Percentiles rank a stretch among this genome's conserved stretches.
phyloP scores from a whole-genome alignment of 1,140 invertebrate species.

The Charaxes varanes region DNA sequence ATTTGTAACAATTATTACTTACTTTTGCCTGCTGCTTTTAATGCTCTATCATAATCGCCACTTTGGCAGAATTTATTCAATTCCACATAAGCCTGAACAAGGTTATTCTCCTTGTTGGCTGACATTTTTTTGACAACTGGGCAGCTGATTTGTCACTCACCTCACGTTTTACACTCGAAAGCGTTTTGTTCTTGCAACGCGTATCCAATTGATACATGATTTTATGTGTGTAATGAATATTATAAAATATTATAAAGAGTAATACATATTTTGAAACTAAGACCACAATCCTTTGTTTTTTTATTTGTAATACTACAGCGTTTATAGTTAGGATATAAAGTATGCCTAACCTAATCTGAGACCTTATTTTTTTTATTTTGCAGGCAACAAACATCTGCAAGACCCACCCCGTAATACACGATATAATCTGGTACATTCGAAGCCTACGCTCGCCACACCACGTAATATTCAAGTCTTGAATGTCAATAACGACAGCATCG shows the following conservation, averaged over 20 bases:
- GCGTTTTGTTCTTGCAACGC: slow-evolving; percentile 2
- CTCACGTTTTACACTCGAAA: too few relatives aligned
- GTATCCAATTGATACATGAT: too few relatives aligned
- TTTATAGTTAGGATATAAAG: too few relatives aligned
- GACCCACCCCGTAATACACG: slow-evolving; percentile 48
- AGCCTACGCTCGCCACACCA: slow-evolving; percentile 53
- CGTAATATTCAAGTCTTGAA: slow-evolving; percentile 24
- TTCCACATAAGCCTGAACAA: slow-evolving; percentile 76
- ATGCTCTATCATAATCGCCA: slow-evolving; percentile 90
- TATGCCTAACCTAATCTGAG: too few relatives aligned
- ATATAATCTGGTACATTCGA: slow-evolving; percentile 54
- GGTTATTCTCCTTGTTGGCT: slow-evolving; percentile 69
- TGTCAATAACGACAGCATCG: slow-evolving; percentile 27
- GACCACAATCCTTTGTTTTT: too few relatives aligned
- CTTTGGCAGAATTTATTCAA: slow-evolving; percentile 90
- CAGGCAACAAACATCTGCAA: too few relatives aligned
- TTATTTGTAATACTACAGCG: too few relatives aligned
- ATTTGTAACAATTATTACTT: too few relatives aligned
- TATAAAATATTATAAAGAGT: too few relatives aligned
- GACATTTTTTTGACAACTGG: slow-evolving; percentile 70
- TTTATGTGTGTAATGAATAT: too few relatives aligned
- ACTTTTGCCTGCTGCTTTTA: slow-evolving; percentile 94
- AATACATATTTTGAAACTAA: too few relatives aligned
- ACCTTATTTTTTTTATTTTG: too few relatives aligned
- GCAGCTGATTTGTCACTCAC: slow-evolving; percentile 26